Conservation (phyloP, 37 sponge, comb jelly and placozoan genomes). For the Bolinopsis microptera region DNA sequence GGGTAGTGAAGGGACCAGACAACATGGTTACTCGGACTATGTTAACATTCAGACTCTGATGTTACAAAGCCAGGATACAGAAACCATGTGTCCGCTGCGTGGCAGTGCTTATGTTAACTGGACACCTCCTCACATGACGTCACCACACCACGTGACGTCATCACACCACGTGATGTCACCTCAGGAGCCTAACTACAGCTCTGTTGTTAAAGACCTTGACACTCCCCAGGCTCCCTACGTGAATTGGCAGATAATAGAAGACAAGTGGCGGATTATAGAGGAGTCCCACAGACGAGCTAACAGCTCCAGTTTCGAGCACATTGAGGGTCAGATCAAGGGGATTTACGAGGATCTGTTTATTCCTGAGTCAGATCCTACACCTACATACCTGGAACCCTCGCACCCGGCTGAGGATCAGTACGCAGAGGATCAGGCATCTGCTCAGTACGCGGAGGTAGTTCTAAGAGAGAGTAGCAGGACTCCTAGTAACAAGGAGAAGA, state of each 20-base stretch:
- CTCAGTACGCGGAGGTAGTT: background rate
- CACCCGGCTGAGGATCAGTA: background rate
- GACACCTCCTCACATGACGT: background rate
- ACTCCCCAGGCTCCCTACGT: background rate
- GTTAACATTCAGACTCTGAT: background rate
- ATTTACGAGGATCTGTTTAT: background rate
- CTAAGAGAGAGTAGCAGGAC: background rate
- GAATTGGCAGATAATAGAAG: background rate
- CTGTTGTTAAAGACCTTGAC: background rate
- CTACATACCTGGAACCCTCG: background rate
- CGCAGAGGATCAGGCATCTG: background rate
- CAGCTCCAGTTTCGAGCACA: background rate
- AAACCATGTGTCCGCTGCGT: background rate
- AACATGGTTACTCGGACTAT: background rate
- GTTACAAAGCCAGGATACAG: background rate
- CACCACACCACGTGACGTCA: background rate
- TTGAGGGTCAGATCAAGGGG: background rate
- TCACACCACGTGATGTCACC: background rate
- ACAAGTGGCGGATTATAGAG: background rate
- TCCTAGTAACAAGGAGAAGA: background rate
- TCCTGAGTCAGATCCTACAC: background rate
- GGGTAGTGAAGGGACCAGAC: background rate
- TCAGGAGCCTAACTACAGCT: background rate
- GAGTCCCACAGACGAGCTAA: background rate
- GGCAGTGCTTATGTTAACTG: background rate